phyloP scores from a whole-genome alignment of 2,113 vertebrate species.

The Gobio gobio region DNA sequence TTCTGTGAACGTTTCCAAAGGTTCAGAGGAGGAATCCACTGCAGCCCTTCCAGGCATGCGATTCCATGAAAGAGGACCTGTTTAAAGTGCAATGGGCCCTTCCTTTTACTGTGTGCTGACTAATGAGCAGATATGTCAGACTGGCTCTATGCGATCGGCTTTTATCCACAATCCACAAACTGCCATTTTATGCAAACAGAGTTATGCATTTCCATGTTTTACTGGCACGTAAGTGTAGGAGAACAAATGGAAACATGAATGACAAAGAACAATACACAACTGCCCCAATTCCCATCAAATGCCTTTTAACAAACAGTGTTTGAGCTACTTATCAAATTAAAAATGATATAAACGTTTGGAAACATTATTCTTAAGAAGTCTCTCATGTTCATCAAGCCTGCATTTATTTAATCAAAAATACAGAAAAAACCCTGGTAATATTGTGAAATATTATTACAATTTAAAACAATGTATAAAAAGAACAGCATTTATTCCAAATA shows the following conservation, averaged over 20 bases:
- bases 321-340: not conserved
- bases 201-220: conserved; percentile 39
- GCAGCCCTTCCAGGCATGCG: conserved; percentile 46
- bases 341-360: too few species aligned
- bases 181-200: conserved; percentile 39
- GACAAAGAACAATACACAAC: conserved; percentile 24
- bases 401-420: too few species aligned
- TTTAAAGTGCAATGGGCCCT: conserved; percentile 38
- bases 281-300: conserved; percentile 2
- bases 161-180: conserved; percentile 29
- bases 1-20: conserved; percentile 33
- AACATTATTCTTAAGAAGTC: too few species aligned
- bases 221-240: conserved; percentile 12
- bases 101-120: conserved; percentile 45
- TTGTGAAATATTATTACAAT: too few species aligned
- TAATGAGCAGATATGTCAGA: conserved; percentile 41
- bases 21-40: conserved; percentile 34
- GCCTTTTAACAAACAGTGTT: not conserved
- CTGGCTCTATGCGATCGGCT: not conserved
- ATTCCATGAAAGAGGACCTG: conserved; percentile 46
- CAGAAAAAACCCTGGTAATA: too few species aligned
- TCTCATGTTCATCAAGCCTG: too few species aligned
- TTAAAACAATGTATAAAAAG: too few species aligned
- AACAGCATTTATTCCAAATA: too few species aligned
- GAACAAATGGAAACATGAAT: conserved; percentile 5